These are phyloP conservation scores for Chloroclystis v-ata DNA, from an alignment of 2,888 invertebrate species.

Conservation along the genomic window DNA sequence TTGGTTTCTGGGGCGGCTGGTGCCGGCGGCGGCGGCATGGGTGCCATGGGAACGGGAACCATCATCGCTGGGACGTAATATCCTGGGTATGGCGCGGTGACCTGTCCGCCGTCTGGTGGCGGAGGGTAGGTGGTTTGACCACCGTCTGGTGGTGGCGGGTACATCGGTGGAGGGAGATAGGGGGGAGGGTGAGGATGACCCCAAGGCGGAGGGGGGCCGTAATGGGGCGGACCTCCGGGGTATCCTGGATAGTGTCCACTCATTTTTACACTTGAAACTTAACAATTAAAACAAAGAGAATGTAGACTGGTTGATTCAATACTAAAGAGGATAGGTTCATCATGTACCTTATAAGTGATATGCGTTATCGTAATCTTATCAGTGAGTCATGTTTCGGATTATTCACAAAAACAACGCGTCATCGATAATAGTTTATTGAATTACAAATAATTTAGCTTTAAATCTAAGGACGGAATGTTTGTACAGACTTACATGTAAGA, in stretches of 20 bases:
- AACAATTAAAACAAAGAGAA: background rate
- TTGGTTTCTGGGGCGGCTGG: constrained; percentile 30
- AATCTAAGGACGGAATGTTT: constrained; percentile 28
- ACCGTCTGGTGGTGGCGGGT: constrained; percentile 26
- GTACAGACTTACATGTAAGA: constrained; percentile 26
- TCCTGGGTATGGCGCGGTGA: constrained; percentile 40
- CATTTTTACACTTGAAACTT: constrained; percentile 35
- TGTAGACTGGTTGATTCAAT: background rate
- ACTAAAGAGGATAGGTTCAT: constrained; percentile 14
- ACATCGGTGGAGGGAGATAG: constrained; percentile 23
- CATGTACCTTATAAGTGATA: constrained; percentile 28
- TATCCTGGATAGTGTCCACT: constrained; percentile 40
- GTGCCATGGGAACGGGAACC: constrained; percentile 50
- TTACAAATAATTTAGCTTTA: constrained; percentile 30
- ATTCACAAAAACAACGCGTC: constrained; percentile 26
- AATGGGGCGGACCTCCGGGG: constrained; percentile 41
- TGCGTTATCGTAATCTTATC: constrained; percentile 35
- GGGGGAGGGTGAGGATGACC: constrained; percentile 9
- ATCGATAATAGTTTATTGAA: constrained; percentile 29
- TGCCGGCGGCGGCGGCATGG: constrained; percentile 26
- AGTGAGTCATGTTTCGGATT: constrained; percentile 28
- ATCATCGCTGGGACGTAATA: constrained; percentile 64
- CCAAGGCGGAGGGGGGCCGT: constrained; percentile 41
- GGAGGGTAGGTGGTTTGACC: constrained; percentile 21
- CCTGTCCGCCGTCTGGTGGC: constrained; percentile 36